These are phyloP conservation scores for Philaethria dido DNA, from an alignment of 2,888 invertebrate species.

Conservation along the genomic window DNA sequence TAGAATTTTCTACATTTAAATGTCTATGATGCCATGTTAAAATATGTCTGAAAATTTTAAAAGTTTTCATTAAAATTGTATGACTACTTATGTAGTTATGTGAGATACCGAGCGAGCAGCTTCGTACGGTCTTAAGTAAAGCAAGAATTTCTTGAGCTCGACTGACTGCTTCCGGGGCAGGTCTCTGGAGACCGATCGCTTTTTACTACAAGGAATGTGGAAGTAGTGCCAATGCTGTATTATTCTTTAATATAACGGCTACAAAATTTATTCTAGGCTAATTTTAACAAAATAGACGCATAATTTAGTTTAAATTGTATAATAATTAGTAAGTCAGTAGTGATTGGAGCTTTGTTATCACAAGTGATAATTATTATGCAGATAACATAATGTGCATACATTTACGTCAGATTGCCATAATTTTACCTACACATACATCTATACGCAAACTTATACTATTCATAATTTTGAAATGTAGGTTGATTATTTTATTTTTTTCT, in stretches of 20 bases:
- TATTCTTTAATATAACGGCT: conserved; percentile 6
- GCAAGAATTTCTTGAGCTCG: conserved; percentile 56
- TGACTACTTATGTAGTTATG: conserved; percentile 43
- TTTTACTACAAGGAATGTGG: conserved; percentile 28
- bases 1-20: too few species aligned
- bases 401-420: not conserved
- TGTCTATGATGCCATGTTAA: not conserved
- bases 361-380: conserved; percentile 19
- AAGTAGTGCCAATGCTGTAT: conserved; percentile 11
- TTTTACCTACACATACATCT: not conserved
- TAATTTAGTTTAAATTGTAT: conserved; percentile 9
- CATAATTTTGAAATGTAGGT: not conserved
- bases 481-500: not conserved
- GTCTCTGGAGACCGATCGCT: conserved; percentile 52
- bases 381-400: conserved; percentile 6
- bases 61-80: conserved; percentile 17
- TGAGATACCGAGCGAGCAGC: conserved; percentile 65
- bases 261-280: not conserved
- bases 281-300: not conserved
- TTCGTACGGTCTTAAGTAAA: conserved; percentile 69
- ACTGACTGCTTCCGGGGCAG: conserved; percentile 68
- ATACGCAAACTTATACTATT: not conserved
- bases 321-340: not conserved
- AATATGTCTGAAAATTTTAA: not conserved
- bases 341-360: conserved; percentile 12